Evolutionary conservation across 2,888 invertebrate species (phyloP).

Genomic region (Ichneumoninae sp.): DNA sequence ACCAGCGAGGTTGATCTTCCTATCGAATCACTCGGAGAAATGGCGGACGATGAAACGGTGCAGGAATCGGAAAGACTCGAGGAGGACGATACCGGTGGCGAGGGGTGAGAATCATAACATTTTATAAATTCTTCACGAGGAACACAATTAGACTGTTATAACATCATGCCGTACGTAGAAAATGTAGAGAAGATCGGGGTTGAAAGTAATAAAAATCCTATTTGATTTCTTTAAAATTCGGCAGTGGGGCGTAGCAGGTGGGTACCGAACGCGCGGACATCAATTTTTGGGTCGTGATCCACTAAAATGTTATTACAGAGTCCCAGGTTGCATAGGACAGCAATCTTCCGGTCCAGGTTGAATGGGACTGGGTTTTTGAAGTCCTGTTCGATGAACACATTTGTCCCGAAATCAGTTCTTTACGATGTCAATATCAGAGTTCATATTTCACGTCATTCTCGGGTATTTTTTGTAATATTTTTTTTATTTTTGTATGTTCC

Average conservation of each 20-base stretch:
- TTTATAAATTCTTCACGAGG: background rate
- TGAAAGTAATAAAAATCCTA: background rate
- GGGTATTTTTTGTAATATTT: too few relatives aligned
- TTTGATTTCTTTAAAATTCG: background rate
- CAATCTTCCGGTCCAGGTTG: too few relatives aligned
- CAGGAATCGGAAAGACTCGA: conserved; percentile 62
- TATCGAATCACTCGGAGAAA: conserved; percentile 41
- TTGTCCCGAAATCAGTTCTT: too few relatives aligned
- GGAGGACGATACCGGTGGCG: conserved; percentile 65
- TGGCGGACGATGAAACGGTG: conserved; percentile 73
- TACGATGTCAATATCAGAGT: too few relatives aligned
- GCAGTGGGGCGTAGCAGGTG: too few relatives aligned
- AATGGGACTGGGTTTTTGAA: too few relatives aligned
- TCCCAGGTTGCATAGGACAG: too few relatives aligned
- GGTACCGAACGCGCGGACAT: too few relatives aligned
- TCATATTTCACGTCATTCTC: too few relatives aligned
- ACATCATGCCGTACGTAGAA: background rate
- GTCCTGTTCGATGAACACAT: too few relatives aligned
- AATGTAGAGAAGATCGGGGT: background rate
- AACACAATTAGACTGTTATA: conserved; percentile 4
- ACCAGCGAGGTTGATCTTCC: background rate
- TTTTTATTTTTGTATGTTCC: too few relatives aligned
- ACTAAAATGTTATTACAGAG: background rate
- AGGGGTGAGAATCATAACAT: conserved; percentile 71
- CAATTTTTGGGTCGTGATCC: background rate